A percentile compares a stretch with the other conserved stretches of the same genome.
phyloP scores from a whole-genome alignment of 2,797 vertebrate species.

The Limnodromus scolopaceus region DNA sequence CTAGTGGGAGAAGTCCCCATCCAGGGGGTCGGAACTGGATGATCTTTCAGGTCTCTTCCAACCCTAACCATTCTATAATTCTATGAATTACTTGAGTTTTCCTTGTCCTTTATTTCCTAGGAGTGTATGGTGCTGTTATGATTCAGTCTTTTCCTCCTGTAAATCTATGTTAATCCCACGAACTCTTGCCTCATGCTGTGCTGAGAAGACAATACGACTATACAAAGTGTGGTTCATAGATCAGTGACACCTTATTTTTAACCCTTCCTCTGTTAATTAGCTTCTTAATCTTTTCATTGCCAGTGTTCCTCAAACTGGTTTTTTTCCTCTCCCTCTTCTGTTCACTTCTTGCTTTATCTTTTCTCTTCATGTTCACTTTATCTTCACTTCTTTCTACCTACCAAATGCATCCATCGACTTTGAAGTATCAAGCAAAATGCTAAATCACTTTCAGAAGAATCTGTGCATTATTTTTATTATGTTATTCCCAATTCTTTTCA shows the following conservation, averaged over 20 bases:
- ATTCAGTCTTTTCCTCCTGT: background rate
- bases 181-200: background rate
- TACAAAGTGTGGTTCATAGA: background rate
- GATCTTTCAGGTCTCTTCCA: no score
- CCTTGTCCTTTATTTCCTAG: background rate
- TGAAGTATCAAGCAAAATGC: background rate
- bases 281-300: background rate
- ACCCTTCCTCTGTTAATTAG: background rate
- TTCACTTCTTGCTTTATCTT: background rate
- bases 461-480: background rate
- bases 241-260: background rate
- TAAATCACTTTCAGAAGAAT: background rate
- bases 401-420: background rate
- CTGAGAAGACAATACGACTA: rapidly evolving
- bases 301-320: background rate
- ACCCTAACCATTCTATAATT: no score
- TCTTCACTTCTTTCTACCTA: background rate
- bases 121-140: background rate
- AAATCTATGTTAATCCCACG: background rate
- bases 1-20: no score
- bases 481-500: background rate
- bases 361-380: background rate
- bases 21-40: no score
- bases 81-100: background rate
- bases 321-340: background rate